Evolutionary conservation across 2,888 invertebrate genomes (phyloP).

Genomic region (Clostera curtula): DNA sequence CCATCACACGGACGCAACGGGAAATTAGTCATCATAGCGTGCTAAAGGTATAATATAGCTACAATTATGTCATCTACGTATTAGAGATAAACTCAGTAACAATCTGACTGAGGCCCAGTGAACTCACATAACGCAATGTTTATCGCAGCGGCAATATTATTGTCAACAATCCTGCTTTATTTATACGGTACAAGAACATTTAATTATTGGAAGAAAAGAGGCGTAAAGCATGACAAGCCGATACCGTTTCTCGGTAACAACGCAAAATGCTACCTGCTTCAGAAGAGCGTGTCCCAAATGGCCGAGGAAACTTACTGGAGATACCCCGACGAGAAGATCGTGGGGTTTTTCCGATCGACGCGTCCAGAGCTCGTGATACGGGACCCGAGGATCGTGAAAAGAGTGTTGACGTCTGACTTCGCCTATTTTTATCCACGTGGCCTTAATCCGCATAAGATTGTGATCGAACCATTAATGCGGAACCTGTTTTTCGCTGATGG

Average conservation of each 20-base stretch:
- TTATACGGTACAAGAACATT: conserved; percentile 37
- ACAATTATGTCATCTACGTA: too few species aligned
- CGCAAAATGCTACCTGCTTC: conserved; percentile 19
- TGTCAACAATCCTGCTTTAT: too few species aligned
- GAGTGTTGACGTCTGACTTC: conserved; percentile 36
- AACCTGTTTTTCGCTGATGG: conserved; percentile 51
- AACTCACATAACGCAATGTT: too few species aligned
- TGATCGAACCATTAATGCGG: conserved; percentile 39
- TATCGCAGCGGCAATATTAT: too few species aligned
- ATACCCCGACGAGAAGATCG: conserved; percentile 40
- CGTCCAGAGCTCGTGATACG: conserved; percentile 34
- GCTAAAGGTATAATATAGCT: too few species aligned
- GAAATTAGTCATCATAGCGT: too few species aligned
- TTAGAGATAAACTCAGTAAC: too few species aligned
- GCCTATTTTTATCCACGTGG: conserved; percentile 36
- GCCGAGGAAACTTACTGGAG: conserved; percentile 35
- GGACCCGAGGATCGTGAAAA: conserved; percentile 39
- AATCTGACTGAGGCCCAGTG: too few species aligned
- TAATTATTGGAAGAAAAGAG: conserved; percentile 35
- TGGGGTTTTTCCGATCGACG: conserved; percentile 37
- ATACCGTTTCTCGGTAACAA: conserved; percentile 34
- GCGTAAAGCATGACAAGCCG: conserved; percentile 40
- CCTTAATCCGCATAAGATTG: conserved; percentile 26
- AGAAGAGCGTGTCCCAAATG: conserved; percentile 32
- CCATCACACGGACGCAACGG: too few species aligned